Evolutionary conservation across 1,140 invertebrate species (phyloP), one percentile per base, ranked within the genome.

Genomic region (Phocides pigmalion): DNA sequence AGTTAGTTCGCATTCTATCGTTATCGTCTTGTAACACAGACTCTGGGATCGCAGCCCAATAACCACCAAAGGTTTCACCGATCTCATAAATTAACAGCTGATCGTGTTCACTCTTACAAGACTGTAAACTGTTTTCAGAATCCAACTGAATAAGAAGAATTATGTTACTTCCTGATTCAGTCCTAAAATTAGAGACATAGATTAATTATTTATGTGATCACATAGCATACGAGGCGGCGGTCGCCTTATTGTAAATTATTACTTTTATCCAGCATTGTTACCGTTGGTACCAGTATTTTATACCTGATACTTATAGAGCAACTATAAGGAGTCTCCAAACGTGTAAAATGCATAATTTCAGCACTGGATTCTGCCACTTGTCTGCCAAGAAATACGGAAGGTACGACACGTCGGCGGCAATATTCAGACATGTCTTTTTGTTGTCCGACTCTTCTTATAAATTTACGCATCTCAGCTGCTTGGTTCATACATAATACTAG

Each of bases 261-360:
- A n/a, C n/a, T n/a, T 22, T 22, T 22, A 22, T 3, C 5, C 6
- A 28, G 9, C 1, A 28, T 28, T 2, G 2, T 6, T 28, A 28
- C 6, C 9, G 3, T 28, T 2, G 2, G 1, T 28, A 28, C 6
- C 9, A 1, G 25, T 8, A 8, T 5, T 62, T 71, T 70, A n/a
- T 66, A 90, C 87, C 84, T 88, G 1, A 90, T 66, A 62, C 75
- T 85, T 42, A 89, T 68, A 50, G 70, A 84, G 49, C 87, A 90
- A 59, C 81, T 89, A 37, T 90, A 90, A 4, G 87, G 83, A 28
- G 84, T 12, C 19, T 86, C 82, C 25, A 84, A 42, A 28, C 66
- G 72, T 0, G 85, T 81, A 62, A 89, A 87, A 14, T 84, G 77
- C 14, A 90, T 47, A 4, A 87, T 71, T 50, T 87, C 66, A 0